Conservation (phyloP, 2,888 invertebrate species). For the Chorisops tibialis region DNA sequence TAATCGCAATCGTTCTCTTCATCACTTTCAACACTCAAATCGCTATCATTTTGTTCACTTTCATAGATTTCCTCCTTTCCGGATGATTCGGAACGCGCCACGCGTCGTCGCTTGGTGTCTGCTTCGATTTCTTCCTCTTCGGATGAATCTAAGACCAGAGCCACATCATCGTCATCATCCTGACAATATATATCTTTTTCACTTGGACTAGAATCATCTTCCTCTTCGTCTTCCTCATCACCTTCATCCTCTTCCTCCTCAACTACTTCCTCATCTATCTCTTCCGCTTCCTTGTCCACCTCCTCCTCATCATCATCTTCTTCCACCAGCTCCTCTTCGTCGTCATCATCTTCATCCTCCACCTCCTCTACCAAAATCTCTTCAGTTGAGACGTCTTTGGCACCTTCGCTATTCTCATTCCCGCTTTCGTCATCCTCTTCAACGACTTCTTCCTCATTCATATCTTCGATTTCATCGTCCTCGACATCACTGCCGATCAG, state of each 20-base stretch:
- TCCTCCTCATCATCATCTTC: neutral
- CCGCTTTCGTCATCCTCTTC: neutral
- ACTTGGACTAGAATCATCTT: neutral
- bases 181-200: no score
- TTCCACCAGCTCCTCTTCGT: neutral
- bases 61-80: neutral
- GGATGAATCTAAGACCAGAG: no score
- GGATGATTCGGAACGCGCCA: no score
- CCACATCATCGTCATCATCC: no score
- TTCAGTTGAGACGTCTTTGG: neutral
- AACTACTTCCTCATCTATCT: neutral
- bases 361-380: neutral
- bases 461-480: neutral
- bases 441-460: neutral
- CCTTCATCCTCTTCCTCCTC: neutral
- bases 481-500: neutral
- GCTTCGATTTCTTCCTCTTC: no score
- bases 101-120: no score
- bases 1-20: neutral
- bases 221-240: neutral
- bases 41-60: neutral
- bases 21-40: neutral
- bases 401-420: neutral
- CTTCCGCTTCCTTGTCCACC: neutral
- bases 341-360: neutral